Conservation (phyloP, 2,113 vertebrate genomes). For the Odontophorus gujanensis region DNA sequence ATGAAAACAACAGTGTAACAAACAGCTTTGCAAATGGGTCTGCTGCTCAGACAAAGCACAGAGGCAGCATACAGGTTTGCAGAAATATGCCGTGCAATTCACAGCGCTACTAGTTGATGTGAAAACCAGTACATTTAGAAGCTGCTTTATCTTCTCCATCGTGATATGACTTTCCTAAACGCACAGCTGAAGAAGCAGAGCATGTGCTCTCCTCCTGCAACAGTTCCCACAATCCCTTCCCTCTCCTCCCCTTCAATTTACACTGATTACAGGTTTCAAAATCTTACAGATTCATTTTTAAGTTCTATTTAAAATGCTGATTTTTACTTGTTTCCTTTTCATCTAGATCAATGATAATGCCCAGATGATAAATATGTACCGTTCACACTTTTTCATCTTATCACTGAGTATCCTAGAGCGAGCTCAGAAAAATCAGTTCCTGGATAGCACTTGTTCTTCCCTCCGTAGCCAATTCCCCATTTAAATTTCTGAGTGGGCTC, state of each 20-base stretch:
- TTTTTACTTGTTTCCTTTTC: constrained; percentile 66
- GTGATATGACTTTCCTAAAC: background rate
- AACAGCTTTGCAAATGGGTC: constrained; percentile 62
- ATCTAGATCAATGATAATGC: constrained; percentile 47
- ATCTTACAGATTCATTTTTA: constrained; percentile 26
- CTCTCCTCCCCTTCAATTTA: constrained; percentile 53
- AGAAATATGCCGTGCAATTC: background rate
- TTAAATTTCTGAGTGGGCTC: background rate
- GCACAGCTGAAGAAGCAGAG: background rate
- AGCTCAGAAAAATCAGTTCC: constrained; percentile 35
- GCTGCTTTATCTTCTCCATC: constrained; percentile 1
- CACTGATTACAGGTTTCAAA: constrained; percentile 58
- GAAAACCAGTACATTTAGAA: constrained; percentile 8
- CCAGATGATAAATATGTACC: constrained; percentile 48
- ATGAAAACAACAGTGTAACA: constrained; percentile 60
- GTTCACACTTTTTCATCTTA: constrained; percentile 11
- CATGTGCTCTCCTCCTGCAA: background rate
- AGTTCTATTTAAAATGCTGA: constrained; percentile 60
- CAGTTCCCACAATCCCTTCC: background rate
- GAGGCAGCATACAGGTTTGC: constrained; percentile 6
- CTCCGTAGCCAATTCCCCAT: background rate
- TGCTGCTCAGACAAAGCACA: constrained; percentile 41
- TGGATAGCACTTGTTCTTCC: background rate
- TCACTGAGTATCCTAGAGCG: background rate
- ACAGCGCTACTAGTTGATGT: background rate